Evolutionary conservation across 1,140 invertebrate genomes (phyloP).

Genomic region (Brachionus koreanus): DNA sequence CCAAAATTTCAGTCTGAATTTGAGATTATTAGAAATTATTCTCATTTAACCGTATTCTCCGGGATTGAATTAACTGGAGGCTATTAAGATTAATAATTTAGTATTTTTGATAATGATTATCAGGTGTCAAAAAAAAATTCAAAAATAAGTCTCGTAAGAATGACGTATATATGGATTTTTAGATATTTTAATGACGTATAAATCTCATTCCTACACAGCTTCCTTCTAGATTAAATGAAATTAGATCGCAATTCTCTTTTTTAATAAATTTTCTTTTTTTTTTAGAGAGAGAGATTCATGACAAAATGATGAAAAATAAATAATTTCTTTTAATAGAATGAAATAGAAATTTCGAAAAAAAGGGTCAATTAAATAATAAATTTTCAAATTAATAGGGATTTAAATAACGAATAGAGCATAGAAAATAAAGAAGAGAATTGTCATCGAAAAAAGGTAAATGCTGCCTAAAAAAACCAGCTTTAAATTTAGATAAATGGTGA

Average conservation of each 20-base stretch:
- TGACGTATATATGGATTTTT: constrained; percentile 1
- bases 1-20: background rate
- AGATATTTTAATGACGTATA: background rate
- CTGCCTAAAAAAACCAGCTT: background rate
- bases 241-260: constrained; percentile 1
- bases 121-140: background rate
- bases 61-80: background rate
- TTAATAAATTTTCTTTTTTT: background rate
- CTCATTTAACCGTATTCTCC: background rate
- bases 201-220: background rate
- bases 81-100: background rate
- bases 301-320: background rate
- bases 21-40: background rate
- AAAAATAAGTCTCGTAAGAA: constrained; percentile 1
- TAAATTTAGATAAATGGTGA: background rate
- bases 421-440: background rate
- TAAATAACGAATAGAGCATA: background rate
- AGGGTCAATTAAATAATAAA: background rate
- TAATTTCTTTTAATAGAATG: background rate
- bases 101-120: background rate
- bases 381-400: background rate
- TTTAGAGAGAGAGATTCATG: background rate
- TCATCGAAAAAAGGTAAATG: background rate
- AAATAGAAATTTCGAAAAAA: background rate
- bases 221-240: background rate